phyloP scores from a whole-genome alignment of 2,113 vertebrate genomes.

The Passer domesticus region DNA sequence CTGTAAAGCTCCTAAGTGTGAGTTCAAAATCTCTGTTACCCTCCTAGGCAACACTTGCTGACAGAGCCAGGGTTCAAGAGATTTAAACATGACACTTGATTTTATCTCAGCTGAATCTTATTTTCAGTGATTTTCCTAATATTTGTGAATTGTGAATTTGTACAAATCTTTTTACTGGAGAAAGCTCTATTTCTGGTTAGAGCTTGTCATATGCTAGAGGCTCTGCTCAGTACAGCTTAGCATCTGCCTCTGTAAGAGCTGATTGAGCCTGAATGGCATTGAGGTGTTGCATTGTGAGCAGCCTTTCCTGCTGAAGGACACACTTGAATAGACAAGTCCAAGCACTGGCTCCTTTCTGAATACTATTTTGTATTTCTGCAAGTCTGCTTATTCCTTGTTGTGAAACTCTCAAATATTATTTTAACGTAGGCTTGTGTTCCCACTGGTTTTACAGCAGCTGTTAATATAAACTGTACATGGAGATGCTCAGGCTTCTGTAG shows the following conservation, averaged over 20 bases:
- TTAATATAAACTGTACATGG: not conserved
- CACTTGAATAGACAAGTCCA: not conserved
- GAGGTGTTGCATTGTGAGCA: not conserved
- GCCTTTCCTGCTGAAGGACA: not conserved
- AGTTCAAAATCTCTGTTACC: not conserved
- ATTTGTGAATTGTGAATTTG: not conserved
- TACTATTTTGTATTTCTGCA: not conserved
- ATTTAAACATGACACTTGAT: not conserved
- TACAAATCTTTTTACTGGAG: not conserved
- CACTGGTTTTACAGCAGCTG: constrained; percentile 31
- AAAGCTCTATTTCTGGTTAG: not conserved
- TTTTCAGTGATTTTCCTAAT: not conserved
- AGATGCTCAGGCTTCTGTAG: not conserved
- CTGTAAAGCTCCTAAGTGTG: not conserved
- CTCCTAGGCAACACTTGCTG: not conserved
- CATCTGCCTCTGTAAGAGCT: not conserved
- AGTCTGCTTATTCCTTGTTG: not conserved
- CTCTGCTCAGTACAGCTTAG: not conserved
- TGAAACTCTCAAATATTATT: constrained; percentile 1
- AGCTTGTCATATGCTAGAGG: not conserved
- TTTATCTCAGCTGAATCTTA: not conserved
- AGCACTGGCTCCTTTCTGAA: not conserved
- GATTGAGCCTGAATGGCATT: not conserved
- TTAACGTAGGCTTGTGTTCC: not conserved
- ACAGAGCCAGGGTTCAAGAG: not conserved